phyloP scores from a whole-genome alignment of 2,113 vertebrate genomes.

The Tetraodon nigroviridis region DNA sequence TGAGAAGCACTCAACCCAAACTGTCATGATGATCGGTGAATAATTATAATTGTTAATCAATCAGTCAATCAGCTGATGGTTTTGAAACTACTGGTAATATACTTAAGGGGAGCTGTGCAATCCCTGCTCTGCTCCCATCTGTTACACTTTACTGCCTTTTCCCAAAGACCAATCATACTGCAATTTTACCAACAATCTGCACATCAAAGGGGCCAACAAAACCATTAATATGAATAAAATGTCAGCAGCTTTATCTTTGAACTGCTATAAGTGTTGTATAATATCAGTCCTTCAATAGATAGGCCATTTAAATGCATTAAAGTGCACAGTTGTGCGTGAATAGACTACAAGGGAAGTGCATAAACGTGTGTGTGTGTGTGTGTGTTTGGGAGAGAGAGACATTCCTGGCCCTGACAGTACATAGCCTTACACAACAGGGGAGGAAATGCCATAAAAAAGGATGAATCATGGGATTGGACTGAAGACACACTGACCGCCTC shows the following conservation, averaged over 20 bases:
- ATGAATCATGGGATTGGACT: constrained; percentile 50
- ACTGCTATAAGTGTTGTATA: constrained; percentile 21
- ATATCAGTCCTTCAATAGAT: constrained; percentile 22
- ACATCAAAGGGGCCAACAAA: constrained; percentile 45
- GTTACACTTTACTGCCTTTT: constrained; percentile 29
- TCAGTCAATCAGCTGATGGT: constrained; percentile 9
- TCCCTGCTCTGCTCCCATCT: constrained; percentile 30
- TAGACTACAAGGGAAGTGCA: constrained; percentile 6
- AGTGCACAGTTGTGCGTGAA: constrained; percentile 20
- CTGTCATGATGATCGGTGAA: neutral
- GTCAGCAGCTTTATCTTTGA: constrained; percentile 37
- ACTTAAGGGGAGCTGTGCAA: constrained; percentile 6
- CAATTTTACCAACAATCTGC: constrained; percentile 46
- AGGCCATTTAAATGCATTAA: constrained; percentile 41
- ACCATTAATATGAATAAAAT: constrained; percentile 43
- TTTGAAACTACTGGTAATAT: constrained; percentile 3
- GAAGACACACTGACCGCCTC: constrained; percentile 41
- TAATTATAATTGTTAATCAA: constrained; percentile 19
- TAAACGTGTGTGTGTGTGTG: constrained; percentile 17
- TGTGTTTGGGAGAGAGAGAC: constrained; percentile 19
- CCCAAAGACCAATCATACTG: constrained; percentile 42
- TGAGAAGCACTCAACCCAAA: neutral
- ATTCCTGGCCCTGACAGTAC: constrained; percentile 33
- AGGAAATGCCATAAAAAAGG: constrained; percentile 52
- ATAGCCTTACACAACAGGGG: constrained; percentile 35